phyloP scores from a whole-genome alignment of 2,113 vertebrate genomes.

The Chloropsis hardwickii region DNA sequence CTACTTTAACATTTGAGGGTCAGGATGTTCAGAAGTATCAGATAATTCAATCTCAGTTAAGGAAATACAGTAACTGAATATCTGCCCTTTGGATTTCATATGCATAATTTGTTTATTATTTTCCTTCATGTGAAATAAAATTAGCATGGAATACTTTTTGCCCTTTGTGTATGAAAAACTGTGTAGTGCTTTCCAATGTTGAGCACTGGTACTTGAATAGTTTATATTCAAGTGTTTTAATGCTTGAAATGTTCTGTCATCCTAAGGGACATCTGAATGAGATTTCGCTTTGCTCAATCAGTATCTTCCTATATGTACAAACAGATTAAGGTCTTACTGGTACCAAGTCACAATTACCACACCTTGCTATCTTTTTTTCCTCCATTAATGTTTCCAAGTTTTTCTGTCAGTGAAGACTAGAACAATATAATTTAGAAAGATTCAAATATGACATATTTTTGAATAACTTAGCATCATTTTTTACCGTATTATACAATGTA shows the following conservation, averaged over 20 bases:
- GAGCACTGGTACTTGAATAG: background rate
- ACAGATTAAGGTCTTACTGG: conserved; percentile 22
- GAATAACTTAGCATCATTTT: background rate
- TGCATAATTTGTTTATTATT: background rate
- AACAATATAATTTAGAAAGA: background rate
- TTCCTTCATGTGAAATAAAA: background rate
- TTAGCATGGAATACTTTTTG: background rate
- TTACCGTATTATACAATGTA: background rate
- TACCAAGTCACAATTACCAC: conserved; percentile 40
- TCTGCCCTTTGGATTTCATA: background rate
- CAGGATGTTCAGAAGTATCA: background rate
- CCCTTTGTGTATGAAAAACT: background rate
- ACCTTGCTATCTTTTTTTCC: conserved; percentile 22
- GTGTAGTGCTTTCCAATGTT: background rate
- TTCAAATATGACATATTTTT: background rate
- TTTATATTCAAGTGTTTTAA: background rate
- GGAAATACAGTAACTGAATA: background rate
- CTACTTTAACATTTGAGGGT: background rate
- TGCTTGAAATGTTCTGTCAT: background rate
- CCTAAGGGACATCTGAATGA: background rate
- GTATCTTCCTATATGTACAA: background rate
- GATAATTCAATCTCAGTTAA: background rate
- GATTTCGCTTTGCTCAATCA: background rate
- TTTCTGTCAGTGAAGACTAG: conserved; percentile 38
- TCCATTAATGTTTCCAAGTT: conserved; percentile 43